Base-by-base conservation (phyloP, 2,888 invertebrate species). In the Amphipoea lucens region DNA sequence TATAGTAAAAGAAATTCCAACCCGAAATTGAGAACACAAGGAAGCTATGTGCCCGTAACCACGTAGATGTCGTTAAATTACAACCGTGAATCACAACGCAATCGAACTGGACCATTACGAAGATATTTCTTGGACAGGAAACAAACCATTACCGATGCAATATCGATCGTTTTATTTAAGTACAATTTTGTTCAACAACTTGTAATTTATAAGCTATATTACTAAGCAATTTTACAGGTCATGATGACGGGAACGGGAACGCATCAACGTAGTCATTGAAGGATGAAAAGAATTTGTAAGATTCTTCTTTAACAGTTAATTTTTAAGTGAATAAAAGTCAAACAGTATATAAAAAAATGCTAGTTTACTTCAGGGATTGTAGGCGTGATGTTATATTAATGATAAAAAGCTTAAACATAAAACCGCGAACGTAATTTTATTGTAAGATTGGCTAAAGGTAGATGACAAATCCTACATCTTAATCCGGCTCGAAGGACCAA, bases 41-140 rank as follows among this genome's bases (percentile, higher is more conserved):
- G 80, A 86, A 87, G 79, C 79, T 83, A 72, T 79, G 74, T 74
- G 66, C 48, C 62, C 12, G 40, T 67, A 87, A 81, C 71, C 84
- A 85, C 85, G 82, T 81, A 86, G 75, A 81, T 82, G 69, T 87
- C 79, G 69, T 84, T 85, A 87, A 87, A 87, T 88, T 79, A 88
- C 70, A 83, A 66, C 83, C 79, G 88, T 88, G 86, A 88, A 83
- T 83, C 83, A 83, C 42, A 82, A 66, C 80, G 80, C 76, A 85
- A 82, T 87, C 76, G 76, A 86, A 84, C 79, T 75, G 78, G 54
- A 67, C 74, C 74, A 84, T 84, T 88, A 84, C 84, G 70, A 80
- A 89, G 84, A 83, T 89, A 90, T 90, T 84, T 89, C 84, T 87
- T 82, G 76, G 83, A 68, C 91, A 90, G 90, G 91, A 91, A 91